Percentiles rank a stretch among this genome's conserved stretches.
These are phyloP conservation scores for Austrolebias charrua DNA, from an alignment of 2,797 vertebrate genomes.

Conservation along the genomic window DNA sequence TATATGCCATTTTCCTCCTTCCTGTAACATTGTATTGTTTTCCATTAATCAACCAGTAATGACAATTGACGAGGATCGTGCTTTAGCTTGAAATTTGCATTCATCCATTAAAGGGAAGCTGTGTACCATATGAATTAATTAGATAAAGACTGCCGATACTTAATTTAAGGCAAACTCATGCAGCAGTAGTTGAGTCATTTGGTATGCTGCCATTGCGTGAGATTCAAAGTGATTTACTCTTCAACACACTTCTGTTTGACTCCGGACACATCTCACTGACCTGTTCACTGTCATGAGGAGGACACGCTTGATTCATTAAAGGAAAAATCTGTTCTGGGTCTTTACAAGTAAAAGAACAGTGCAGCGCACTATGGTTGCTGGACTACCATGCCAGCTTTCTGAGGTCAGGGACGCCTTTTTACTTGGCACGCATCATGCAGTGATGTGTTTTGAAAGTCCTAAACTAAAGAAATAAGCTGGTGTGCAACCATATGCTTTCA, in stretches of 20 bases:
- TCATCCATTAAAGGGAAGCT: constrained; percentile 26
- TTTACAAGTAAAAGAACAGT: constrained; percentile 47
- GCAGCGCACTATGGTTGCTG: constrained; percentile 39
- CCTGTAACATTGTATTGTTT: constrained; percentile 33
- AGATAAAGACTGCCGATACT: constrained; percentile 42
- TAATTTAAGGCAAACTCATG: constrained; percentile 49
- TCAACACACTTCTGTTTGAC: constrained; percentile 3
- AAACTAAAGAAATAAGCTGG: constrained; percentile 52
- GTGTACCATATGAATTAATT: constrained; percentile 50
- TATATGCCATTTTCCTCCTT: constrained; percentile 8
- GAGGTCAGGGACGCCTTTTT: constrained; percentile 68
- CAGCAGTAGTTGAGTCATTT: constrained; percentile 43
- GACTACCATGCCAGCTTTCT: constrained; percentile 47
- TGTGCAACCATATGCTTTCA: constrained; percentile 40
- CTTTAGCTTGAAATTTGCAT: constrained; percentile 44
- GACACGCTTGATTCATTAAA: constrained; percentile 54
- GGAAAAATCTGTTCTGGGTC: constrained; percentile 68
- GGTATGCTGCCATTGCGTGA: constrained; percentile 20
- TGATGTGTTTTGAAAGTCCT: constrained; percentile 58
- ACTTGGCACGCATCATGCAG: constrained; percentile 23
- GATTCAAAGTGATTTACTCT: constrained; percentile 59
- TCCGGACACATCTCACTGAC: constrained; percentile 56
- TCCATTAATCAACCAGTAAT: constrained; percentile 36
- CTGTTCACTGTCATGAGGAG: constrained; percentile 52
- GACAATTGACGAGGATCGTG: constrained; percentile 46